Evolutionary conservation across 2,113 vertebrate species (phyloP).

Genomic region (Misgurnus anguillicaudatus): DNA sequence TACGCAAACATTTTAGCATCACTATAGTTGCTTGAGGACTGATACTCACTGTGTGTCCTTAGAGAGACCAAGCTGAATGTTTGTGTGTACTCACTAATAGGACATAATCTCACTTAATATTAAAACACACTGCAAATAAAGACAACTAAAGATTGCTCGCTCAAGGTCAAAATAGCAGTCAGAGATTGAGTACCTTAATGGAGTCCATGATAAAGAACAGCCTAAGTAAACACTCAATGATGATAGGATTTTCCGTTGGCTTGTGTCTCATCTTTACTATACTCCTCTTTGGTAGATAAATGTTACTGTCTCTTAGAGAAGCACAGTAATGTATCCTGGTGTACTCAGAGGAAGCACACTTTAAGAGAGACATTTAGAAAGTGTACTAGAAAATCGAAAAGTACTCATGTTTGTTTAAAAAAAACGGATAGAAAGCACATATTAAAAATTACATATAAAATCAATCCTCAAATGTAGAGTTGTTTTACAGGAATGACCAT

Average conservation of each 20-base stretch:
- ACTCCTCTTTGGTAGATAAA: slow-evolving; percentile 1
- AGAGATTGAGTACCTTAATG: slow-evolving; percentile 1
- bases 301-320: background rate
- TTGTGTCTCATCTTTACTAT: slow-evolving; percentile 31
- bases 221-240: slow-evolving; percentile 3
- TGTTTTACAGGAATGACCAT: too few relatives aligned
- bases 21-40: slow-evolving; percentile 29
- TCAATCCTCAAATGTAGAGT: too few relatives aligned
- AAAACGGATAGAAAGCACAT: background rate
- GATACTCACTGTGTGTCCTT: slow-evolving; percentile 49
- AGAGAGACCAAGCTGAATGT: slow-evolving; percentile 19
- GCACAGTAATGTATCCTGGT: background rate
- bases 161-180: slow-evolving; percentile 29
- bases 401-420: background rate
- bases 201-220: background rate
- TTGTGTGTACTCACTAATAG: slow-evolving; percentile 13
- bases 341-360: background rate
- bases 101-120: background rate
- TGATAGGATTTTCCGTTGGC: slow-evolving; percentile 21
- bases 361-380: background rate
- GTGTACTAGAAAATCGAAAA: background rate
- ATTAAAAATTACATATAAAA: background rate
- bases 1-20: background rate
- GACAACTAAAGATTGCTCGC: slow-evolving; percentile 6
- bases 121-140: background rate